Conservation (phyloP, 2,888 invertebrate species). For the Noctuana brunneofusca region DNA sequence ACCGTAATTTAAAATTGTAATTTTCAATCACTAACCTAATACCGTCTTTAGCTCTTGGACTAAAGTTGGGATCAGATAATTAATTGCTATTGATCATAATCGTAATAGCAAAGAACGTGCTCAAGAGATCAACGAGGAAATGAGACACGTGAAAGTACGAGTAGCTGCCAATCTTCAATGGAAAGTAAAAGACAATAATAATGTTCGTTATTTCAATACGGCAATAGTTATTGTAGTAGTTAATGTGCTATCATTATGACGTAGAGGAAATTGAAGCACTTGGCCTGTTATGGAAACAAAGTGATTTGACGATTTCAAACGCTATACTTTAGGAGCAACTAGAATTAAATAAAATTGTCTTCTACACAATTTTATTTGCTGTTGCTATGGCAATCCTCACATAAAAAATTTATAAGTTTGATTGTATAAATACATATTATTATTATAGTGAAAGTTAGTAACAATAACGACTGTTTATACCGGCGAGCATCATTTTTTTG, state of each 20-base stretch:
- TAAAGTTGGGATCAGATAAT: background rate
- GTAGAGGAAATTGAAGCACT: conserved; percentile 35
- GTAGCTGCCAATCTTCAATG: conserved; percentile 35
- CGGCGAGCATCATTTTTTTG: too few species aligned
- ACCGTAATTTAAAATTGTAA: too few species aligned
- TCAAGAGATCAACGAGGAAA: conserved; percentile 2
- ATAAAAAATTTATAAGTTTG: too few species aligned
- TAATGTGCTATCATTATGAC: conserved; percentile 31
- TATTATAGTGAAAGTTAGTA: too few species aligned
- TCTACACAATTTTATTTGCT: background rate
- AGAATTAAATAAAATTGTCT: background rate
- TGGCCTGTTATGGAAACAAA: conserved; percentile 33
- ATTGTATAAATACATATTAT: too few species aligned
- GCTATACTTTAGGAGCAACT: background rate
- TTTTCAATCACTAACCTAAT: background rate
- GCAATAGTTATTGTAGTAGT: conserved; percentile 30
- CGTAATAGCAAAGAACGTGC: background rate
- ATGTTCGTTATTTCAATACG: conserved; percentile 33
- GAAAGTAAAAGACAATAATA: conserved; percentile 44
- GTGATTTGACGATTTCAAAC: conserved; percentile 36
- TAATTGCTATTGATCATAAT: background rate
- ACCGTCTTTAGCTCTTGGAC: background rate
- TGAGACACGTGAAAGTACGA: conserved; percentile 37
- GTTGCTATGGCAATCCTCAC: too few species aligned
- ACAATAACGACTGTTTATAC: too few species aligned